Base-by-base conservation (phyloP, 2,797 vertebrate genomes). In the Syndactyla subalaris region DNA sequence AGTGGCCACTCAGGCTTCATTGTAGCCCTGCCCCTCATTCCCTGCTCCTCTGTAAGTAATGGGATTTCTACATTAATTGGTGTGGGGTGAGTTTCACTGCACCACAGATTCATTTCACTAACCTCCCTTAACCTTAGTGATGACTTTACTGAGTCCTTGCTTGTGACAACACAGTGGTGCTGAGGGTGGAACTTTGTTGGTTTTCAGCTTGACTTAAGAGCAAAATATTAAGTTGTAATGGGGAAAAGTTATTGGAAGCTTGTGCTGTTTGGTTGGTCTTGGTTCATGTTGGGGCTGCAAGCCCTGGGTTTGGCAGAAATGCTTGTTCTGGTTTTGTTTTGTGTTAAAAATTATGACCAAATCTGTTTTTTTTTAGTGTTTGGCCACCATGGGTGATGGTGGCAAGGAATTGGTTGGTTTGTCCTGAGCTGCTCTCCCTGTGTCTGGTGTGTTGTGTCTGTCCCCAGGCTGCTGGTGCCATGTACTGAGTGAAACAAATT, bases 321-420 rank as follows among this genome's bases (percentile, higher is more conserved):
- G 54, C 6, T 80, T 43, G 30, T 39, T 41, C 72, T 12, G 30
- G 88, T 85, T 5, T 45, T 82, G 38, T 8, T 86, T 67, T 67
- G 30, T 76, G 63, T 92, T 89, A 58, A 38, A 68, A 9, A 46
- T 80, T 16, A 86, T 77, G 92, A 97, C 95, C 95, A 93, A 95
- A 93, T 80, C 30, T 77, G 68, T 85, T 92, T 38, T 87, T 91
- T 89, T 16, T 68, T 0, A 2, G 58, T 6, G 36, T 77, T 87
- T 88, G 94, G 81, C 67, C 9, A 9, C 51, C 14, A 0, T 0
- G 3, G 39, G 46, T 32, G 80, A 36, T 12, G 41, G 61, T 77
- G 92, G 49, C 68, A 57, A 34, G 6, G 24, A 43, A 2, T 1
- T 8, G 55, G 12, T 73, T 63, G 13, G 63, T 63, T 67, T 79